Evolutionary conservation across 1,140 invertebrate genomes (phyloP).

Genomic region (Meloidogyne floridensis): DNA sequence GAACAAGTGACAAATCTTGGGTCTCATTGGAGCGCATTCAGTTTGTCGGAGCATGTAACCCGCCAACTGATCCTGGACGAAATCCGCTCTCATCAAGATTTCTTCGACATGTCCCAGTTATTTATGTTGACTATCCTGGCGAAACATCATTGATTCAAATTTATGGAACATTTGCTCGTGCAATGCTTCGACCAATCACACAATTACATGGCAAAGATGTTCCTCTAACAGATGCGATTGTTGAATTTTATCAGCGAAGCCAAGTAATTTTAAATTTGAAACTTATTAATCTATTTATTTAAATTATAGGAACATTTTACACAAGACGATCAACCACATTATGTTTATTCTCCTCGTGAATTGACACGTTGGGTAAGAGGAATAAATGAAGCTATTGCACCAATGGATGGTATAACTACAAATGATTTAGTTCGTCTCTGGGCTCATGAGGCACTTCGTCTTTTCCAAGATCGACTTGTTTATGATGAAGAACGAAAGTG

Average conservation of each 20-base stretch:
- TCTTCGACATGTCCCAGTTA: constrained; percentile 90
- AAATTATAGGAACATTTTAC: constrained; percentile 82
- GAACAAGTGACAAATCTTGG: constrained; percentile 92
- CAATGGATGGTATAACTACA: constrained; percentile 83
- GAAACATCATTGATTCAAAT: constrained; percentile 85
- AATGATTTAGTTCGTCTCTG: constrained; percentile 93
- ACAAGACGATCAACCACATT: constrained; percentile 99
- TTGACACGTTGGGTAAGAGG: constrained; percentile 99
- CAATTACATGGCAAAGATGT: constrained; percentile 87
- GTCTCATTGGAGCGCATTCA: constrained; percentile 95
- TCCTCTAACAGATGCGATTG: constrained; percentile 96
- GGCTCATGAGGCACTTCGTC: constrained; percentile 94
- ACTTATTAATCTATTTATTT: constrained; percentile 11
- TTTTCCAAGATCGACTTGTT: constrained; percentile 91
- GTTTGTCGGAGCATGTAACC: constrained; percentile 99
- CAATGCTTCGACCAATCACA: constrained; percentile 90
- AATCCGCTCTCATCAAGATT: constrained; percentile 91
- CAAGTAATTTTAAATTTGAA: constrained; percentile 70
- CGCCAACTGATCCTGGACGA: constrained; percentile 96
- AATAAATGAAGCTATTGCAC: constrained; percentile 93
- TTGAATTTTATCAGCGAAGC: constrained; percentile 93
- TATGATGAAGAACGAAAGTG: constrained; percentile 89
- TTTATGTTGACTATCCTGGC: constrained; percentile 99
- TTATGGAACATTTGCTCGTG: constrained; percentile 95
- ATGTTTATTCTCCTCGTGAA: constrained; percentile 86